phyloP scores from a whole-genome alignment of 2,797 vertebrate species.

The Lepidocolaptes lacrymiger region DNA sequence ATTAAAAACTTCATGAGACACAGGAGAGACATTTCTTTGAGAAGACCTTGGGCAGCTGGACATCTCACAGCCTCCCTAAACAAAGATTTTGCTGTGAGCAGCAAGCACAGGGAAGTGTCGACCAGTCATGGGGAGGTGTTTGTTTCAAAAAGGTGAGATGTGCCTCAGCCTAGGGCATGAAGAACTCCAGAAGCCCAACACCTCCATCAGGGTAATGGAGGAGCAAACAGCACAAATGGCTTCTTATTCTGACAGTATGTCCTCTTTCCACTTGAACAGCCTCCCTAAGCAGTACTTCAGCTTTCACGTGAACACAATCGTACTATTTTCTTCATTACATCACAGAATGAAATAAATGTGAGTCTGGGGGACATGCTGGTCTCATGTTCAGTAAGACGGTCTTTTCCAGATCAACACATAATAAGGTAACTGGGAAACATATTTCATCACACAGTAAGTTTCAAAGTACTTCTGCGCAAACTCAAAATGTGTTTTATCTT shows the following conservation, averaged over 20 bases:
- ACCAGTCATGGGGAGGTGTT: fast-evolving
- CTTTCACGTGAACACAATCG: fast-evolving
- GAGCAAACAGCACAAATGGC: fast-evolving
- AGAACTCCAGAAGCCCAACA: not conserved
- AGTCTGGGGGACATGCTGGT: not conserved
- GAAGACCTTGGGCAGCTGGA: not conserved
- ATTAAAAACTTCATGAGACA: not conserved
- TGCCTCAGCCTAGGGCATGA: not conserved
- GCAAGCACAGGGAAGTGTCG: fast-evolving
- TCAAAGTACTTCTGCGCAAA: not conserved
- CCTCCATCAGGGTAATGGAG: not conserved
- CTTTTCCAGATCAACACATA: not conserved
- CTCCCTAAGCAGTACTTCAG: not conserved
- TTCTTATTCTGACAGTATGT: not conserved
- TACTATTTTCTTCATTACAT: not conserved
- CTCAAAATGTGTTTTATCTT: not conserved
- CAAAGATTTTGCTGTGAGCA: not conserved
- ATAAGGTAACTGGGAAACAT: not conserved
- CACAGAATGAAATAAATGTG: not conserved
- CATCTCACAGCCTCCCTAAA: not conserved
- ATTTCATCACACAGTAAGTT: not conserved
- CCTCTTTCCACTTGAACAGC: not conserved
- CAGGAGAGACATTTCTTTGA: not conserved
- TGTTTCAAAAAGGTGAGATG: not conserved
- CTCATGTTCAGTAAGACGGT: not conserved